These are phyloP conservation scores for Paraescarpia echinospica DNA, from an alignment of 1,140 invertebrate genomes.

Conservation along the genomic window DNA sequence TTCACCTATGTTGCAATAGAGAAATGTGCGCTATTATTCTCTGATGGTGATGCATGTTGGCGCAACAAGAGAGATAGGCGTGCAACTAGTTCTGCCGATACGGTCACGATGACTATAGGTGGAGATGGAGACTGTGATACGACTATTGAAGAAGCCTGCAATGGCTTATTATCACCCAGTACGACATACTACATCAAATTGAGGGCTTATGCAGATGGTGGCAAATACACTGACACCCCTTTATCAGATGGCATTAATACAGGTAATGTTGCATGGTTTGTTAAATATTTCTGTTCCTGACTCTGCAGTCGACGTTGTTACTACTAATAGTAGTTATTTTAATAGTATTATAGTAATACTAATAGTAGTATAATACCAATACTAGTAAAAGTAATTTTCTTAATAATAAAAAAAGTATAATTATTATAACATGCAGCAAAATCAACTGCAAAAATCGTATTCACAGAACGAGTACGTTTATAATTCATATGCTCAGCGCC, in stretches of 20 bases:
- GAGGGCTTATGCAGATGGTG: neutral
- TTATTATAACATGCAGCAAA: too few relatives aligned
- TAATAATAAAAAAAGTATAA: too few relatives aligned
- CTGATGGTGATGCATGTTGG: neutral
- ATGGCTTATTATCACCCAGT: neutral
- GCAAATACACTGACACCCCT: constrained; percentile 7
- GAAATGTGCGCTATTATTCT: neutral
- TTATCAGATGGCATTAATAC: neutral
- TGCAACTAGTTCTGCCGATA: neutral
- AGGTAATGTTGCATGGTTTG: neutral
- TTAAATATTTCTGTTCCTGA: neutral
- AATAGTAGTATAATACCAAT: neutral
- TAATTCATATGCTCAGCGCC: too few relatives aligned
- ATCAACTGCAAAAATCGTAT: too few relatives aligned
- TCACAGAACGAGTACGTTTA: too few relatives aligned
- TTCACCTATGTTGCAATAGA: neutral
- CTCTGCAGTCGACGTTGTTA: neutral
- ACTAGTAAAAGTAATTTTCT: too few relatives aligned
- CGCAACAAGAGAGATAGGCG: neutral
- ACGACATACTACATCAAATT: constrained; percentile 6
- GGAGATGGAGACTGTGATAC: neutral
- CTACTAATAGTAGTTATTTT: neutral
- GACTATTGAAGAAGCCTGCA: neutral
- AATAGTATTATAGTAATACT: neutral
- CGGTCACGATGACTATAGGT: neutral